Base-by-base conservation (phyloP, 1,140 invertebrate genomes). In the Mycetomoellerius zeteki region DNA sequence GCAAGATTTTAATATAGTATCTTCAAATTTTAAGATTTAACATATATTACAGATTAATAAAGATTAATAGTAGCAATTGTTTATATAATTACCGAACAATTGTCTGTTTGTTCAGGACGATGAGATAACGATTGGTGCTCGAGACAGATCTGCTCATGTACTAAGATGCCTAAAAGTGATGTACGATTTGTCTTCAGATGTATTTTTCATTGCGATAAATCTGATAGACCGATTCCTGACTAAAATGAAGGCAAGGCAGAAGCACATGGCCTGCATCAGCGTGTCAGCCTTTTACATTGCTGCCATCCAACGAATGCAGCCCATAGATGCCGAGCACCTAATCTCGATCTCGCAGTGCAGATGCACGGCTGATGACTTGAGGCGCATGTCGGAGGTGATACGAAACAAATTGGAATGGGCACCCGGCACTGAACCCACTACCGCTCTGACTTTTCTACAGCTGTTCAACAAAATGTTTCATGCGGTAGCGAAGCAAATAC, bases 161-260 rank as follows among this genome's bases (percentile, higher is more conserved):
- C 95, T 98, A 90, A 96, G 97, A 82, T 98, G 97, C 93, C 96
- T 98, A 56, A 98, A 98, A 95, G 97, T 98, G 86, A 98, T 97
- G 97, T 98, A 97, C 93, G 97, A 98, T 93, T 94, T 98, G 90
- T 97, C 97, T 5, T 96, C 97, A 14, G 97, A 98, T 88, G 97
- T 97, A 19, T 96, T 98, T 86, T 97, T 98, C 93, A 96, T 97
- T 84, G 97, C 97, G 67, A 96, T 98, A 93, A 98, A 97, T 93
- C 93, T 97, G 81, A 97, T 98, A 93, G 97, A 98, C 93, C 96
- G 97, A 89, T 98, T 97, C 88, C 92, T 97, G 76, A 97, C 97
- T 37, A 97, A 97, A 91, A 97, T 97, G 97, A 97, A 97, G 93
- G 97, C 97, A 84, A 95, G 96, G 77, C 96, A 96, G 27, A 97